These are phyloP conservation scores for Calcarius ornatus DNA, from an alignment of 2,113 vertebrate genomes.

Conservation along the genomic window DNA sequence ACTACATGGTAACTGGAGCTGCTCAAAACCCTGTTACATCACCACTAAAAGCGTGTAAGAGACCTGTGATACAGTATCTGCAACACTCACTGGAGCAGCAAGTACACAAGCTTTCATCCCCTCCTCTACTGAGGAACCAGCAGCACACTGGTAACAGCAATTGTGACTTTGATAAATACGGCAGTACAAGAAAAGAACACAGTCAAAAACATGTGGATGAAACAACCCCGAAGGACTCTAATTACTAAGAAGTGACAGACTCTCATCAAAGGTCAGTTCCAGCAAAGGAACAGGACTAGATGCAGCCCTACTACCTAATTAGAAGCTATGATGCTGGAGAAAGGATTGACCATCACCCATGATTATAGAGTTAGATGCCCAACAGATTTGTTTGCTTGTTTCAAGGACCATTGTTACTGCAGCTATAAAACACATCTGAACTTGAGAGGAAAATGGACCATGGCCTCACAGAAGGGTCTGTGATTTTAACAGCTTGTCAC, in stretches of 20 bases:
- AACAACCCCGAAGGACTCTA: neutral
- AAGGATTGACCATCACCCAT: neutral
- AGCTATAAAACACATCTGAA: neutral
- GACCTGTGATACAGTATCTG: neutral
- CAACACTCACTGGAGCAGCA: neutral
- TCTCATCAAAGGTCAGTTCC: neutral
- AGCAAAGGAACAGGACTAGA: neutral
- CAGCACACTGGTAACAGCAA: neutral
- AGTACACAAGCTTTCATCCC: neutral
- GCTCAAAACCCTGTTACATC: neutral
- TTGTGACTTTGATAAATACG: neutral
- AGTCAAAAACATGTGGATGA: neutral
- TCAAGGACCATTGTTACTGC: neutral
- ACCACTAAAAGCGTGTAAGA: neutral
- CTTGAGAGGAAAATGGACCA: neutral
- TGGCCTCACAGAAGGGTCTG: accelerated
- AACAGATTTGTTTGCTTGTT: neutral
- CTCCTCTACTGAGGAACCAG: neutral
- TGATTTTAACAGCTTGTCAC: neutral
- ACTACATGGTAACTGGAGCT: neutral
- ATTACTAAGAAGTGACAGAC: neutral
- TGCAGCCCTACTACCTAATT: neutral
- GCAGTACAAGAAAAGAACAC: neutral
- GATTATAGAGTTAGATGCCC: neutral
- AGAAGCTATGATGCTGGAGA: neutral